A percentile compares a stretch with the other conserved stretches of the same genome.
phyloP scores from a whole-genome alignment of 2,888 invertebrate species.

The Epinotia ramella region DNA sequence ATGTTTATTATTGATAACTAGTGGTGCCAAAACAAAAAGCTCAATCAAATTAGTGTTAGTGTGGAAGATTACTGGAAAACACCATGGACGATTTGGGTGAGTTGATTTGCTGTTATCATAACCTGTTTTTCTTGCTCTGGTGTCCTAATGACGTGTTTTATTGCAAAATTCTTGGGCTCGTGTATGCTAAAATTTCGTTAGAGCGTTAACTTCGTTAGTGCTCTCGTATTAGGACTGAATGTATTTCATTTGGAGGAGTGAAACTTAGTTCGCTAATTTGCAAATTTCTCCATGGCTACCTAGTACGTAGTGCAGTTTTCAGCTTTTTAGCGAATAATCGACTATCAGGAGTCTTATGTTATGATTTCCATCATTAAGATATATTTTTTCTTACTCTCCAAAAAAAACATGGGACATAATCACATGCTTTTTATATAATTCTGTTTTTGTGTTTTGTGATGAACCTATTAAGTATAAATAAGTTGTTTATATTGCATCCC shows the following conservation, averaged over 20 bases:
- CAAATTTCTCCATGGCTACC: not conserved
- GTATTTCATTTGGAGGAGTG: not conserved
- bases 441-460: too few relatives aligned
- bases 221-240: slow-evolving; percentile 2
- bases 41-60: slow-evolving; percentile 50
- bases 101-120: slow-evolving; percentile 75
- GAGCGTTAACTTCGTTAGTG: slow-evolving; percentile 24
- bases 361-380: not conserved
- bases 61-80: slow-evolving; percentile 49
- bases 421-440: not conserved
- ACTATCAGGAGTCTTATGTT: not conserved
- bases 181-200: slow-evolving; percentile 16
- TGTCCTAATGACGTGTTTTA: slow-evolving; percentile 73
- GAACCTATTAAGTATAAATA: too few relatives aligned
- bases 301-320: not conserved
- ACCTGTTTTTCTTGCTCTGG: slow-evolving; percentile 74
- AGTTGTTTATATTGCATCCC: too few relatives aligned
- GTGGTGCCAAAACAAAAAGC: slow-evolving; percentile 52
- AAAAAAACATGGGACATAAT: not conserved
- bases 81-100: slow-evolving; percentile 83
- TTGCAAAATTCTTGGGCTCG: slow-evolving; percentile 57
- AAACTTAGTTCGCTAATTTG: not conserved
- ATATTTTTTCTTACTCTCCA: not conserved
- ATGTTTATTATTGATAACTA: slow-evolving; percentile 47
- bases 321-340: not conserved